Evolutionary conservation across 2,113 vertebrate genomes (phyloP).

Genomic region (Holacanthus passer): DNA sequence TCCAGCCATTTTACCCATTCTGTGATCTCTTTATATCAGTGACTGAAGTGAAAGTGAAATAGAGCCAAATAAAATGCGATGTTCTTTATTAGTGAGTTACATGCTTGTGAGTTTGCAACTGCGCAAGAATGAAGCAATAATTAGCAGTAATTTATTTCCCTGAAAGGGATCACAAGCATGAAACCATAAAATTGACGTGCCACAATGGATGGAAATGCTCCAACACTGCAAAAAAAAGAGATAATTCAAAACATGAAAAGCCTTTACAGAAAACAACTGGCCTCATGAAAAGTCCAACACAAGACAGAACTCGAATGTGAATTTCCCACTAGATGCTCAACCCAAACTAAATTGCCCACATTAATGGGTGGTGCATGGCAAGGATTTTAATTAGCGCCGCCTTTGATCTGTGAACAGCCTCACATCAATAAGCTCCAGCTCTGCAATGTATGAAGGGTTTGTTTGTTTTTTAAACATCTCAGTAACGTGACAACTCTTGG

Average conservation of each 20-base stretch:
- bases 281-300: constrained; percentile 11
- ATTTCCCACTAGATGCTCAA: constrained; percentile 27
- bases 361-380: constrained; percentile 28
- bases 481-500: constrained; percentile 14
- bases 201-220: constrained; percentile 45
- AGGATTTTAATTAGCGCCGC: constrained; percentile 36
- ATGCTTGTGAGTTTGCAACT: constrained; percentile 27
- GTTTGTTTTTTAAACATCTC: constrained; percentile 11
- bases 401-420: constrained; percentile 50
- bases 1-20: neutral
- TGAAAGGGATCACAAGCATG: constrained; percentile 27
- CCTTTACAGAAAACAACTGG: constrained; percentile 41
- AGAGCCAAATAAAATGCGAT: constrained; percentile 29
- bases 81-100: constrained; percentile 15
- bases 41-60: constrained; percentile 4
- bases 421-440: constrained; percentile 23
- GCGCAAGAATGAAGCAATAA: constrained; percentile 10
- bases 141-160: constrained; percentile 19
- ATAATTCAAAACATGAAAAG: constrained; percentile 54
- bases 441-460: constrained; percentile 15
- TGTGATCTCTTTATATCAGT: neutral
- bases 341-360: constrained; percentile 26
- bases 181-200: constrained; percentile 26
- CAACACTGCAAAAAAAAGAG: constrained; percentile 27
- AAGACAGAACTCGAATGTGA: constrained; percentile 29